Evolutionary conservation across 2,113 vertebrate species (phyloP).

Genomic region (Boulengeromyrus knoepffleri): DNA sequence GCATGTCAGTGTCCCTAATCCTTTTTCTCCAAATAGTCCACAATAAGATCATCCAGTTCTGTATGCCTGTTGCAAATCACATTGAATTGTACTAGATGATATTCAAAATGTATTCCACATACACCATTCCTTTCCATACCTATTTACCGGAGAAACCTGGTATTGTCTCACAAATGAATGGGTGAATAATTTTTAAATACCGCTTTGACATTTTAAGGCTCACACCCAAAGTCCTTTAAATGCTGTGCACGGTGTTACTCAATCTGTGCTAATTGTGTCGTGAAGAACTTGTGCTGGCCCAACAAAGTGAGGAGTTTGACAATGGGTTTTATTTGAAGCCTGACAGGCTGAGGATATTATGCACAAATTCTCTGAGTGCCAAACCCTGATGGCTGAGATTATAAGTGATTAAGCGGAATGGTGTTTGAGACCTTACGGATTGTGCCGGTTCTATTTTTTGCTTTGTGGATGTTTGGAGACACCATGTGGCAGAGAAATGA

Average conservation of each 20-base stretch:
- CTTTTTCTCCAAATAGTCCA: neutral
- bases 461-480: constrained; percentile 37
- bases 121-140: neutral
- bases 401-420: neutral
- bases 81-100: neutral
- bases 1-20: neutral
- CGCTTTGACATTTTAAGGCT: neutral
- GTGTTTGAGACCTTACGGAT: neutral
- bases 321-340: neutral
- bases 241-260: neutral
- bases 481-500: constrained; percentile 41
- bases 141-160: neutral
- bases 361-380: neutral
- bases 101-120: neutral
- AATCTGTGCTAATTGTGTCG: neutral
- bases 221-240: neutral
- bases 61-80: neutral
- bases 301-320: neutral
- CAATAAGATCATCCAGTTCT: neutral
- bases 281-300: neutral
- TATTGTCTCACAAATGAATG: neutral
- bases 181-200: neutral
- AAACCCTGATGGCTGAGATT: constrained; percentile 4
- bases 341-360: constrained; percentile 1
- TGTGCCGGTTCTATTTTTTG: neutral